Percentiles rank a stretch among this genome's conserved stretches.
phyloP scores from a whole-genome alignment of 2,888 invertebrate species.

The Proisotoma minuta region DNA sequence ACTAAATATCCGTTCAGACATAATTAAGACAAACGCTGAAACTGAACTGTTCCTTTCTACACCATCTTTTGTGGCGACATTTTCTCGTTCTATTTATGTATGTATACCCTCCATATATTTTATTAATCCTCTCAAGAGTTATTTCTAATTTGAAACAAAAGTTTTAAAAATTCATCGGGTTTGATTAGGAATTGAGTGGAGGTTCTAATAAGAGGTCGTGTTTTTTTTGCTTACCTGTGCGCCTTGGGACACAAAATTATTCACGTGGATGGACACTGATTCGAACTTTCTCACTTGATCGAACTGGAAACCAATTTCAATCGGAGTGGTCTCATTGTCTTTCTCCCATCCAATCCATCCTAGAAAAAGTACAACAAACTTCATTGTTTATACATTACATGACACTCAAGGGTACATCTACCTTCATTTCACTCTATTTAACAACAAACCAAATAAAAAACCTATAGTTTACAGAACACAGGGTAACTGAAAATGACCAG shows the following conservation, averaged over 20 bases:
- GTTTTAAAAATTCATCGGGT: no score
- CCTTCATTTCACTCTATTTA: neutral
- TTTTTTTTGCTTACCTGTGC: constrained; percentile 63
- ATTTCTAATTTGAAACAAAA: neutral
- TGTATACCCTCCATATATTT: neutral
- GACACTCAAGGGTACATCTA: constrained; percentile 3
- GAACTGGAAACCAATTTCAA: constrained; percentile 78
- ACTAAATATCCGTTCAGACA: constrained; percentile 35
- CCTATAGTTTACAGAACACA: neutral
- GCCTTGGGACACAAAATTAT: constrained; percentile 73
- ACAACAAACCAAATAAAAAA: neutral
- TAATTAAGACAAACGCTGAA: constrained; percentile 41
- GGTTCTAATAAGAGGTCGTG: no score
- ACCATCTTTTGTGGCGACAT: neutral
- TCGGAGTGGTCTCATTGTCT: constrained; percentile 62
- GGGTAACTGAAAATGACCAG: neutral
- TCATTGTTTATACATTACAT: constrained; percentile 18
- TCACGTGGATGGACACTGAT: constrained; percentile 67
- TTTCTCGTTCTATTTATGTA: constrained; percentile 3
- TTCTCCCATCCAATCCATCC: constrained; percentile 80
- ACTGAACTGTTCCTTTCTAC: constrained; percentile 4
- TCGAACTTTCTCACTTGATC: constrained; percentile 69
- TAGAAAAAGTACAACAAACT: constrained; percentile 23
- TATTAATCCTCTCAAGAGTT: no score
- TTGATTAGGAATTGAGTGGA: no score